Evolutionary conservation across 2,113 vertebrate genomes (phyloP), one percentile per base, ranked within the genome.

Genomic region (Lagenorhynchus albirostris): DNA sequence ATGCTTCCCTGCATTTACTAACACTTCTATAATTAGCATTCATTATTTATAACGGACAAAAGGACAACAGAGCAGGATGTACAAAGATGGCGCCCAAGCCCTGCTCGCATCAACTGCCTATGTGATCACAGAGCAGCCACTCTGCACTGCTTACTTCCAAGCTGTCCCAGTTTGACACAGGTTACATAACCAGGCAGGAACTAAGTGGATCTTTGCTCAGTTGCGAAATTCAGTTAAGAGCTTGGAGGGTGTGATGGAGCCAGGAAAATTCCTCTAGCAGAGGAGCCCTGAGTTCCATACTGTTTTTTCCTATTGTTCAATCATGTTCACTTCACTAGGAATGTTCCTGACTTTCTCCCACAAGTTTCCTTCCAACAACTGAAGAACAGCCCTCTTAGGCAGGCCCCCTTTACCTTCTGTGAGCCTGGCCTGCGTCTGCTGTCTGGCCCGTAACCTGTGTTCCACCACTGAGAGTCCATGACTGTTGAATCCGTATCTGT

Each of bases 401-500:
- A 50, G 23, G 21, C 31, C 53, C 31, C 6, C 63, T 95, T 98
- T 96, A 99, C 99, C 99, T 99, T 96, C 95, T 12, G 99, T 99
- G 68, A 99, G 99, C 70, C 96, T 97, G 74, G 93, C 98, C 98
- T 99, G 99, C 0, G 67, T 92, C 44, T 98, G 97, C 92, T 97
- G 98, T 31, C 99, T 99, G 67, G 98, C 98, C 60, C 98, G 98
- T 62, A 99, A 98, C 97, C 99, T 98, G 58, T 93, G 98, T 58
- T 99, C 99, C 82, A 99, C 99, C 0, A 62, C 99, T 0, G 36
- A 95, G 0, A 99, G 96, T 41, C 99, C 99, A 0, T 99, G 99
- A 95, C 99, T 99, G 98, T 99, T 99, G 98, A 99, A 99, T 47
- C 99, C 99, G 0, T 99, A 99, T 95, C 99, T 99, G 97, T 23